Evolutionary conservation across 1,140 invertebrate genomes (phyloP).

Genomic region (Neodiprion fabricii): DNA sequence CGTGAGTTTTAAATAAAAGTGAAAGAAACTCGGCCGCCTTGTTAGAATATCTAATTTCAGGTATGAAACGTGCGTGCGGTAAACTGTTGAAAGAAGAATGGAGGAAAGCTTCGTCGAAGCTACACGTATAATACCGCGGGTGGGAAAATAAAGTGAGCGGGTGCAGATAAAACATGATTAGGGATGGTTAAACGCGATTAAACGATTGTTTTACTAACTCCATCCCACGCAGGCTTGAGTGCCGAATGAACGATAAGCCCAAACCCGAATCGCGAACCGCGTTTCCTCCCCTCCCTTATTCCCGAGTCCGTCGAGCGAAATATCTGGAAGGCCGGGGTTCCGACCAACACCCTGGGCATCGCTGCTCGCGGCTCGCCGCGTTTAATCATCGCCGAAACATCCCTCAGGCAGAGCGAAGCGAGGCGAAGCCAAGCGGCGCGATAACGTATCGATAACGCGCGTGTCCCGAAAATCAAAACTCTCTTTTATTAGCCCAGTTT

Average conservation of each 20-base stretch:
- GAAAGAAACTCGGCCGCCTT: neutral
- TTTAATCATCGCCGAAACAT: neutral
- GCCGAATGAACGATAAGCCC: neutral
- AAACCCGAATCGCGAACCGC: neutral
- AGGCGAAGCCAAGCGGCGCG: neutral
- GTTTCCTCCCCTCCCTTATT: too few relatives aligned
- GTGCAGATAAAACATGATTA: neutral
- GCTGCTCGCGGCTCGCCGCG: neutral
- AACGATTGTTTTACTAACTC: neutral
- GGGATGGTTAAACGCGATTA: neutral
- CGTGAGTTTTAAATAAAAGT: neutral
- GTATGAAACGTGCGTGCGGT: neutral
- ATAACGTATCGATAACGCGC: constrained; percentile 7
- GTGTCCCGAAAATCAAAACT: neutral
- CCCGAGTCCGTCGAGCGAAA: neutral
- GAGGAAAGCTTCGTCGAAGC: neutral
- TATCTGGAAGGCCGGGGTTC: neutral
- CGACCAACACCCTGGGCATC: too few relatives aligned
- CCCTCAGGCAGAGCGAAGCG: neutral
- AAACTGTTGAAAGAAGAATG: neutral
- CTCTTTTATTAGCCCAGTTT: too few relatives aligned
- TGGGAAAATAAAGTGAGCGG: neutral
- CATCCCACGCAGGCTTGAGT: neutral
- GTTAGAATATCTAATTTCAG: neutral
- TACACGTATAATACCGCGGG: neutral